Evolutionary conservation across 2,888 invertebrate genomes (phyloP).

Genomic region (Penaeus monodon): DNA sequence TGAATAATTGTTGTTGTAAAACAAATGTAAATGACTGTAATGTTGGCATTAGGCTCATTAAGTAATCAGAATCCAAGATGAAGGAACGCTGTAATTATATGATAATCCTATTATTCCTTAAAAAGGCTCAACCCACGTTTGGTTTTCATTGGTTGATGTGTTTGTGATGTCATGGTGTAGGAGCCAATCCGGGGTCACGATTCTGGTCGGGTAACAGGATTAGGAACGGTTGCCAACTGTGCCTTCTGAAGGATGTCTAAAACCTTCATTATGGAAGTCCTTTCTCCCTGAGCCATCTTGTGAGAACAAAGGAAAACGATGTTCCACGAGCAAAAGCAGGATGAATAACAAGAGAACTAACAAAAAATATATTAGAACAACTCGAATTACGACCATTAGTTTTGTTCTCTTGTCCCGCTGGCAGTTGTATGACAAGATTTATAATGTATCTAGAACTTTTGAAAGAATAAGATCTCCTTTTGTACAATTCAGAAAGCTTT

Average conservation of each 20-base stretch:
- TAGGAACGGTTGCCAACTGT: constrained; percentile 47
- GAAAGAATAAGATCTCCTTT: too few species aligned
- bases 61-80: constrained; percentile 54
- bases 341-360: too few species aligned
- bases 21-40: constrained; percentile 55
- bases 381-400: too few species aligned
- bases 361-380: too few species aligned
- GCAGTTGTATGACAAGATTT: too few species aligned
- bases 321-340: too few species aligned
- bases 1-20: constrained; percentile 37
- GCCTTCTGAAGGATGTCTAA: background rate
- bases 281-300: constrained; percentile 22
- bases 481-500: too few species aligned
- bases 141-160: constrained; percentile 20
- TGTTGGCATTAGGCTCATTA: constrained; percentile 53
- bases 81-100: constrained; percentile 57
- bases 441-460: too few species aligned
- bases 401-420: too few species aligned
- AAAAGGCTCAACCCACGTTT: constrained; percentile 48
- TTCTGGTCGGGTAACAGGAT: constrained; percentile 44
- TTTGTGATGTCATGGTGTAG: constrained; percentile 32
- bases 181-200: constrained; percentile 25
- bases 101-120: constrained; percentile 53
- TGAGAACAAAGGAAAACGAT: background rate
- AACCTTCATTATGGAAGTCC: constrained; percentile 8